phyloP scores from a whole-genome alignment of 2,797 vertebrate species.

The Thripadectes ignobilis region DNA sequence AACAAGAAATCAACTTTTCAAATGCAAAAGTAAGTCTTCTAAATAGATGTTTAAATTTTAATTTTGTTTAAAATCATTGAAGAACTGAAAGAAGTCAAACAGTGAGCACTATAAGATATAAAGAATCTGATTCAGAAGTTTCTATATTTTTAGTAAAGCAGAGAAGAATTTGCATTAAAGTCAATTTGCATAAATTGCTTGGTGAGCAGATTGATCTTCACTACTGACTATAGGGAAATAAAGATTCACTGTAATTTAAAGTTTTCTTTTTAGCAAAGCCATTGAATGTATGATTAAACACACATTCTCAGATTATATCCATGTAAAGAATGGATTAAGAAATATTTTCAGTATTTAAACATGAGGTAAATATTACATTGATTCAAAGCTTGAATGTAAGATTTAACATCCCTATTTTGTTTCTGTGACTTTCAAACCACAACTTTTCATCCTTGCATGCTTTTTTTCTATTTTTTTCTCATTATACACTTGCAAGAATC shows the following conservation, averaged over 20 bases:
- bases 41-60: not conserved
- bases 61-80: not conserved
- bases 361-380: not conserved
- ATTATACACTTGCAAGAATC: not conserved
- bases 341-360: not conserved
- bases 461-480: not conserved
- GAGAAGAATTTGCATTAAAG: slow-evolving; percentile 21
- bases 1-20: not conserved
- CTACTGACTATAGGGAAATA: not conserved
- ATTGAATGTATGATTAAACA: not conserved
- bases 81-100: not conserved
- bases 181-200: slow-evolving; percentile 22
- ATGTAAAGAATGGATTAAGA: not conserved
- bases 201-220: not conserved
- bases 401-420: not conserved
- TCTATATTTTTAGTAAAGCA: not conserved
- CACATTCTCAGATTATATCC: not conserved
- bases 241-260: not conserved
- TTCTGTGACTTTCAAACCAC: not conserved
- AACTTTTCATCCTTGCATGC: not conserved
- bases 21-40: not conserved
- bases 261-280: not conserved
- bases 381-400: not conserved
- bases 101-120: not conserved
- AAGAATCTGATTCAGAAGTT: not conserved